Evolutionary conservation across 2,888 invertebrate species (phyloP), one percentile per base, ranked within the genome.

Genomic region (Drosophila demipolita): DNA sequence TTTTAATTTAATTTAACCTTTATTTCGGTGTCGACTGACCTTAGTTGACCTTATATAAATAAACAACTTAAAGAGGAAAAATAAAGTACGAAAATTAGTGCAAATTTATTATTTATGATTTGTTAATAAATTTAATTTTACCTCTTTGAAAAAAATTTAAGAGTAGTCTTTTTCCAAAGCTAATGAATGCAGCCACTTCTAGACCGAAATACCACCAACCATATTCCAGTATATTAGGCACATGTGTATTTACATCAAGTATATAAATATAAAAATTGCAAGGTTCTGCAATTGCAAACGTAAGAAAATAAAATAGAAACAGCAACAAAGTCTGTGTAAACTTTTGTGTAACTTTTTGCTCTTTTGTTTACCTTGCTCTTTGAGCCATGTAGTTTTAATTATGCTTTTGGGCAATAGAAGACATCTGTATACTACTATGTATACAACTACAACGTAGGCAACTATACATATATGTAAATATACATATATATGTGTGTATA

Each of bases 361-460:
- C 53, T 74, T 66, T 57, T 54, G 75, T 65, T 60, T 48, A 42
- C 53, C 36, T 67, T 48, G 61, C 64, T 67, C 74, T 78, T 66
- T 63, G 70, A 67, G 76, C 67, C 76, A 66, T 82, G 80, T 75
- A 82, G 82, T 73, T 80, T 81, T 81, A 81, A 81, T 81, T 81
- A 80, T 76, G 71, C 76, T 60, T 77, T 79, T 78, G 57, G 70
- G 69, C 69, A 73, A 69, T 68, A 73, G 66, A 66, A 77, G 61
- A 72, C 80, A 61, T 38, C 55, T 50, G n/a, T 60, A 23, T 23
- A 62, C 23, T n/a, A 61, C 15, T 38, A 48, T 8, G 45, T 26
- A 38, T 36, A 40, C 23, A 49, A 17, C 49, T 20, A 52, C 29
- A 60, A 15, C 54, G n/a, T 48, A 38, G 26, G 11, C 54, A 32